Conservation (phyloP, 2,797 vertebrate genomes). For the Spinibarbus caldwelli region DNA sequence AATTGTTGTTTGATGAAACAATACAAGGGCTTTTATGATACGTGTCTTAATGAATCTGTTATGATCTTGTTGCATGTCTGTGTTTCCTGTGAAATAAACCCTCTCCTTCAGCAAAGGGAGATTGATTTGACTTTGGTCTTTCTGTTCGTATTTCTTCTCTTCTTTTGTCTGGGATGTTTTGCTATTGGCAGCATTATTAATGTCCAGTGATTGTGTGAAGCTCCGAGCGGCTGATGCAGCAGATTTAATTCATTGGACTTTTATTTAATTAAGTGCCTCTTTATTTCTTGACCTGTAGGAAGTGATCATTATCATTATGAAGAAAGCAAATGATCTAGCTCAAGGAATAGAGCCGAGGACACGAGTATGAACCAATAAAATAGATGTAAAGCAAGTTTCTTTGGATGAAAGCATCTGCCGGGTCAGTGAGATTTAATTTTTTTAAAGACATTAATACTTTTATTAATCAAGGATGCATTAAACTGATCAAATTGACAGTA, state of each 20-base stretch:
- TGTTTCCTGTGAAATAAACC: slow-evolving; percentile 84
- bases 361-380: not conserved
- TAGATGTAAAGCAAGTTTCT: not conserved
- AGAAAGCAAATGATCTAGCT: not conserved
- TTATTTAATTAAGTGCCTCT: slow-evolving; percentile 1
- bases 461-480: not conserved
- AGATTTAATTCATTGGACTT: not conserved
- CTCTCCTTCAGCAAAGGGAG: slow-evolving; percentile 61
- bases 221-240: not conserved
- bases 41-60: slow-evolving; percentile 80
- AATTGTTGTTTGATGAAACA: slow-evolving; percentile 70
- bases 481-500: not conserved
- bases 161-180: not conserved
- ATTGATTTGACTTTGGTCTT: too few relatives aligned
- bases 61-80: slow-evolving; percentile 85
- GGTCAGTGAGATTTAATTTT: not conserved
- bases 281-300: slow-evolving; percentile 5
- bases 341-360: not conserved
- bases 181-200: not conserved
- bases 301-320: not conserved
- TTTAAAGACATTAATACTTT: not conserved
- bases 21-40: slow-evolving; percentile 80
- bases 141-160: not conserved
- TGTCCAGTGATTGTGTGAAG: not conserved
- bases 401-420: not conserved